A percentile compares a stretch with the other conserved stretches of the same genome.
phyloP scores from a whole-genome alignment of 2,113 vertebrate species.

The Oryzias celebensis region DNA sequence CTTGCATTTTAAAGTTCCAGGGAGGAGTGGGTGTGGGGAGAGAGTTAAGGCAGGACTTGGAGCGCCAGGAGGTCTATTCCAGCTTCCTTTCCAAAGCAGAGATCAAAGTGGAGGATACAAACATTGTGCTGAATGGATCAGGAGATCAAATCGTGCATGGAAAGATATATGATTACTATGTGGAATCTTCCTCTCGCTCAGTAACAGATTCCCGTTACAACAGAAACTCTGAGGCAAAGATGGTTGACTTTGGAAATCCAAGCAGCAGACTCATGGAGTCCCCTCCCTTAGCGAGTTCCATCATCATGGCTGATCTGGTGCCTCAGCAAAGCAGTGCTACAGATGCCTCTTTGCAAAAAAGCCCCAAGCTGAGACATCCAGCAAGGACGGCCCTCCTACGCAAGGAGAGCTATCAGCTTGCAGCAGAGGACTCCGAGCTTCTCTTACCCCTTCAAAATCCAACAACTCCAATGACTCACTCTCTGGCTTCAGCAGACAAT shows the following conservation, averaged over 20 bases:
- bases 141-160: conserved; percentile 67
- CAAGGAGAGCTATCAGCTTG: conserved; percentile 80
- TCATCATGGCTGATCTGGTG: conserved; percentile 67
- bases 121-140: conserved; percentile 59
- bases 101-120: conserved; percentile 82
- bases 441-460: conserved; percentile 57
- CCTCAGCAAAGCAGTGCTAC: conserved; percentile 29
- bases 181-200: conserved; percentile 80
- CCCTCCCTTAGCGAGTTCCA: conserved; percentile 54
- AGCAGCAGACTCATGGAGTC: conserved; percentile 37
- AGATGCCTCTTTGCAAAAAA: conserved; percentile 17
- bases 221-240: conserved; percentile 36
- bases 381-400: conserved; percentile 61
- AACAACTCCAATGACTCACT: neutral
- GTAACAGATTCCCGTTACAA: conserved; percentile 57
- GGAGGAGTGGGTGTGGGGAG: conserved; percentile 75
- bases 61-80: conserved; percentile 65
- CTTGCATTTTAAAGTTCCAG: conserved; percentile 72
- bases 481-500: neutral
- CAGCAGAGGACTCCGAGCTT: conserved; percentile 73
- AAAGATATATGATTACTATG: conserved; percentile 87
- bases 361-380: conserved; percentile 25
- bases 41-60: conserved; percentile 66
- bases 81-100: conserved; percentile 83
- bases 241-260: conserved; percentile 30